Evolutionary conservation across 2,797 vertebrate species (phyloP), one percentile per base, ranked within the genome.

Genomic region (Diplodus sargus): DNA sequence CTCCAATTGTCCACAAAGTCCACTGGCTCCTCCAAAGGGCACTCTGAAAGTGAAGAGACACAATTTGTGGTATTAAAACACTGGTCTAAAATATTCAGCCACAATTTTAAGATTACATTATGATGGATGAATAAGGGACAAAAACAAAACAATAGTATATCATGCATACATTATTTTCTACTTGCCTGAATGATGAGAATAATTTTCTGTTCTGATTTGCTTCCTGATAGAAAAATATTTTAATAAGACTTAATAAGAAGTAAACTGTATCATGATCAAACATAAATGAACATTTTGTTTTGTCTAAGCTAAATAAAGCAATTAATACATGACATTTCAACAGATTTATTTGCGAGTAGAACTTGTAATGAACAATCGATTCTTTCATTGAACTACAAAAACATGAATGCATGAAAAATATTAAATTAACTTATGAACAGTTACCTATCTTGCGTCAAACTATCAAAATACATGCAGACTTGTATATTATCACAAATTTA

Each of bases 401-500:
- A 45, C 43, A 15, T 45, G 43, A 45, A 45, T 15, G 3, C n/a
- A n/a, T n/a, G n/a, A n/a, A n/a, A n/a, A n/a, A n/a, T n/a, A n/a
- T n/a, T 51, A 51, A 51, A 51, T 51, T 12, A 51, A 51, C 49
- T 51, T n/a, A 4, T n/a, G 49, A 51, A n/a, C 20, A 51, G 49
- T 51, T 0, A 51, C 49, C n/a, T 51, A n/a, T 51, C 49, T n/a
- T 51, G 49, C 49, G 49, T 12, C 49, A 51, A 51, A 51, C 20
- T 47, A 47, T 16, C 45, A 47, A 47, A 47, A 47, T 22, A 22
- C 18, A 51, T n/a, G 49, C 20, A 1, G 49, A 51, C 20, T 0
- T n/a, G 10, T n/a, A 51, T n/a, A n/a, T 39, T n/a, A 59, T 59
- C 57, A 39, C 17, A 59, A 59, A 59, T 58, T 58, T 59, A 59